Evolutionary conservation across 2,113 vertebrate species (phyloP).

Genomic region (Crotalus horridus): DNA sequence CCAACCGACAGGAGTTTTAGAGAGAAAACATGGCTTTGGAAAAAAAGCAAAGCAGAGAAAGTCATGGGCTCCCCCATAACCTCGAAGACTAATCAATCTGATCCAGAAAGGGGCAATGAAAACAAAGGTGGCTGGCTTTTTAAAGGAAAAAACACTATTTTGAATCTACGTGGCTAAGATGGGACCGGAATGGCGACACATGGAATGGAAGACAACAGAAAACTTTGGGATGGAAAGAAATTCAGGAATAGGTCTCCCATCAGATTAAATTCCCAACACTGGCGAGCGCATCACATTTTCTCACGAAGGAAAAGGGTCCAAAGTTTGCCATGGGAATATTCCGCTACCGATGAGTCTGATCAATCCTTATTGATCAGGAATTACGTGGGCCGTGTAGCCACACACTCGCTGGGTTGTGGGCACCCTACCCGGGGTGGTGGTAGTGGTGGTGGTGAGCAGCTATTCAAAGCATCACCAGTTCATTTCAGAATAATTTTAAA

Average conservation of each 20-base stretch:
- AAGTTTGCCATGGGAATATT: neutral
- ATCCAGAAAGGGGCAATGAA: no score
- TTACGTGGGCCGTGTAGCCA: neutral
- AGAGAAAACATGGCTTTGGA: neutral
- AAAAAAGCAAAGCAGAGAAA: neutral
- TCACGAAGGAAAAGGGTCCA: rapidly evolving
- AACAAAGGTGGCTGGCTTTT: no score
- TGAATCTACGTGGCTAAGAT: neutral
- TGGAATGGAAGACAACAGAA: rapidly evolving
- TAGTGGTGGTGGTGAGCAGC: neutral
- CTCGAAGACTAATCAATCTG: neutral
- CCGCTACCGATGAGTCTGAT: rapidly evolving
- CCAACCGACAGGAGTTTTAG: neutral
- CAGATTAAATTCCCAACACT: neutral
- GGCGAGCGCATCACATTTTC: neutral
- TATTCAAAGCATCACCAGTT: neutral
- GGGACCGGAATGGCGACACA: rapidly evolving
- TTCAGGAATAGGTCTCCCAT: rapidly evolving
- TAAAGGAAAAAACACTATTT: neutral
- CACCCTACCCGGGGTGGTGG: neutral
- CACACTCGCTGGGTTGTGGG: neutral
- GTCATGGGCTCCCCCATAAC: neutral
- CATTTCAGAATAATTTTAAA: neutral
- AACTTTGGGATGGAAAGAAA: rapidly evolving
- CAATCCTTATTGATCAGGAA: neutral